A percentile compares a stretch with the other conserved stretches of the same genome.
Conservation (phyloP, 2,888 invertebrate species). For the Papilio gigon region DNA sequence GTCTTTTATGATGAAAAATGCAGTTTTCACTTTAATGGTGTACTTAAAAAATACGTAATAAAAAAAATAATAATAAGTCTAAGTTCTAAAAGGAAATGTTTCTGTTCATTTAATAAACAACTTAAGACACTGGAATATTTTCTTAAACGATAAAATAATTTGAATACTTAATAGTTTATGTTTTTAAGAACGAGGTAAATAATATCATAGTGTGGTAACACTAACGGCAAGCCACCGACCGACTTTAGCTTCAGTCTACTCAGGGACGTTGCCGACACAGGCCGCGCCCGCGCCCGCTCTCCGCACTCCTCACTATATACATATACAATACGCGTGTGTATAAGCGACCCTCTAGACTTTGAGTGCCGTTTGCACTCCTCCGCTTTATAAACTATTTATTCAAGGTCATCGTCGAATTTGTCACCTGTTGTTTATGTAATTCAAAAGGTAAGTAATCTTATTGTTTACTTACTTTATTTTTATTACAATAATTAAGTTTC, state of each 20-base stretch:
- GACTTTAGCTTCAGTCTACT: constrained; percentile 68
- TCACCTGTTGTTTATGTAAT: constrained; percentile 74
- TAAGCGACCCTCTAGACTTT: constrained; percentile 64
- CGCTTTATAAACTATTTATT: constrained; percentile 56
- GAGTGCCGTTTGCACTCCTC: constrained; percentile 58
- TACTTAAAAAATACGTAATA: background rate
- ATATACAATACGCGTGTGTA: constrained; percentile 68
- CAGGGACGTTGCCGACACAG: constrained; percentile 57
- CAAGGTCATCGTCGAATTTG: constrained; percentile 73
- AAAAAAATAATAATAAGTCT: background rate
- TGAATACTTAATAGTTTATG: constrained; percentile 21
- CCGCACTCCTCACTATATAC: constrained; percentile 54
- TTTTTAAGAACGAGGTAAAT: constrained; percentile 52
- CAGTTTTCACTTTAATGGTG: background rate
- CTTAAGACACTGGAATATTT: background rate
- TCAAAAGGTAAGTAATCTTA: constrained; percentile 56
- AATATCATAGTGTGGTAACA: constrained; percentile 62
- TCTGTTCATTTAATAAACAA: background rate
- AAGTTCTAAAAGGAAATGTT: background rate
- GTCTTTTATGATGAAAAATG: background rate
- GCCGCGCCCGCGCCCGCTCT: constrained; percentile 54
- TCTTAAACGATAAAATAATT: background rate
- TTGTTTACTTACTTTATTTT: background rate
- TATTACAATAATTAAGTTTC: background rate
- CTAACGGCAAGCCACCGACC: constrained; percentile 56